Percentiles rank a stretch among this genome's conserved stretches.
Evolutionary conservation across 2,797 vertebrate genomes (phyloP).

Genomic region (Lutjanus campechanus): DNA sequence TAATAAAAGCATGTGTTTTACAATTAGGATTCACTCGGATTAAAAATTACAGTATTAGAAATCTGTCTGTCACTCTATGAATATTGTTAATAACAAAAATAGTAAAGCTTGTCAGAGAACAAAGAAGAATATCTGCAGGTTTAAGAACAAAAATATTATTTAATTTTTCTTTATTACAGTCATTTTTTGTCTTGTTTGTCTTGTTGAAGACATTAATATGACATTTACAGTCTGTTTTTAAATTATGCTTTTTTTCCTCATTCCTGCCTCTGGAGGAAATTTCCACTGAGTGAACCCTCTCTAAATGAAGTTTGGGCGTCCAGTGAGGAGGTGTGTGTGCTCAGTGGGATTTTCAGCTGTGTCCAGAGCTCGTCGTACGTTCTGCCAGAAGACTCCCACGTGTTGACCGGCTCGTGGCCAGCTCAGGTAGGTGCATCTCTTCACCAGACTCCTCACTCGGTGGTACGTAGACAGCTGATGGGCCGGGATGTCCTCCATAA

Average conservation of each 20-base stretch:
- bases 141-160: too few species aligned
- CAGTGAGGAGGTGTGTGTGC: fast-evolving
- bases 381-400: conserved; percentile 55
- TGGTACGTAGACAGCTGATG: conserved; percentile 56
- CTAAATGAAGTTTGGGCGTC: fast-evolving
- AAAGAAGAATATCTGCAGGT: too few species aligned
- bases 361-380: conserved; percentile 41
- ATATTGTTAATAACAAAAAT: too few species aligned
- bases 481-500: conserved; percentile 67
- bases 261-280: not conserved
- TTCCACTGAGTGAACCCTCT: not conserved
- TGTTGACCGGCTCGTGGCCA: conserved; percentile 53
- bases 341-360: not conserved
- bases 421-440: conserved; percentile 63
- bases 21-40: too few species aligned
- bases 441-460: conserved; percentile 66
- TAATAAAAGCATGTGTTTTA: not conserved
- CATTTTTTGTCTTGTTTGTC: too few species aligned
- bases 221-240: too few species aligned
- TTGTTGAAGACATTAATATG: too few species aligned
- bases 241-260: not conserved
- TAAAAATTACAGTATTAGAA: not conserved
- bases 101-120: too few species aligned
- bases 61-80: too few species aligned
- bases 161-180: too few species aligned